Conservation (phyloP, 2,113 vertebrate species). For the Polyodon spathula region DNA sequence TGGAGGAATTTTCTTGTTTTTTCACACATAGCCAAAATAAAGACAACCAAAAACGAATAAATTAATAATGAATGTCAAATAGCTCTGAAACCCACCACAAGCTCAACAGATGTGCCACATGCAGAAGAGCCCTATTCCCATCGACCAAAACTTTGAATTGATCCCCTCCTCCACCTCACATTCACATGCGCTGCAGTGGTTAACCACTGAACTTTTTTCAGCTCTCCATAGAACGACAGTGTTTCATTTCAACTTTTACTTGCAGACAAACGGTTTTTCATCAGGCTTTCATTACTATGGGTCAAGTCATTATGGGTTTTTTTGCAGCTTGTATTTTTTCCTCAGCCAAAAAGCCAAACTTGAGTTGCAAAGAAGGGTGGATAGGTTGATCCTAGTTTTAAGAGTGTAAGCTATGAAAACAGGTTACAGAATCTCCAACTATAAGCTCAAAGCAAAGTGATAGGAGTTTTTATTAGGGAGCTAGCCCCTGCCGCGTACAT, state of each 20-base stretch:
- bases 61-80: constrained; percentile 14
- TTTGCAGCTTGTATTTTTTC: background rate
- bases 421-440: too few relatives aligned
- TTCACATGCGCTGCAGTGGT: constrained; percentile 26
- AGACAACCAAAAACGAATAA: background rate
- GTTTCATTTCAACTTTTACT: constrained; percentile 2
- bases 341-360: too few relatives aligned
- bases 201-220: constrained; percentile 9
- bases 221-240: background rate
- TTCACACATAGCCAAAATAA: constrained; percentile 2
- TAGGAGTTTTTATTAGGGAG: too few relatives aligned
- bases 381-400: too few relatives aligned
- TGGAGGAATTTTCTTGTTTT: background rate
- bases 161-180: constrained; percentile 15
- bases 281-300: background rate
- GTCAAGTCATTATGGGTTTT: background rate
- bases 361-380: too few relatives aligned
- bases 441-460: background rate
- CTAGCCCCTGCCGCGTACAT: too few relatives aligned
- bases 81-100: constrained; percentile 11
- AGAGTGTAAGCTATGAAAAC: too few relatives aligned
- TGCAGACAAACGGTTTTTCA: background rate
- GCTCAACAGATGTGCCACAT: constrained; percentile 27
- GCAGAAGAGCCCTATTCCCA: background rate
- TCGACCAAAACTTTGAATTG: constrained; percentile 30